Evolutionary conservation across 2,797 vertebrate species (phyloP), one percentile per base, ranked within the genome.

Genomic region (Phoxinus dragarum): DNA sequence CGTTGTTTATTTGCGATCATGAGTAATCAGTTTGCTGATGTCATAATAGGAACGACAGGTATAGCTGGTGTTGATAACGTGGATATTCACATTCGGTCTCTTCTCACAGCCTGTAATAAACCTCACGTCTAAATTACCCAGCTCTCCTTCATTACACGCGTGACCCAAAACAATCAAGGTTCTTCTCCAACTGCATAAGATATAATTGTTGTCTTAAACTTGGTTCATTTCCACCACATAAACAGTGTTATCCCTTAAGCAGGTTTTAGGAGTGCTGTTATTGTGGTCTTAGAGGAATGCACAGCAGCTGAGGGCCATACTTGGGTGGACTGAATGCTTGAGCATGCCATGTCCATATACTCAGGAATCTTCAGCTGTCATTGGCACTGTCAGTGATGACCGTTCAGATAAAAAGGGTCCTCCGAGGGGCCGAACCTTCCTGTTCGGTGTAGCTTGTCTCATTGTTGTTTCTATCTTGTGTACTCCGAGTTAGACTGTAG

Each of bases 311-410:
- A 86, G 80, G 85, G 71, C 87, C 88, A 88, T 87, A 83, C 47
- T 81, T 81, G 80, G 81, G 84, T 87, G 80, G 84, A 73, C 56
- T 87, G 72, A 34, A 47, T 77, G 73, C 73, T 68, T 23, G 71
- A 86, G 49, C 81, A 80, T 86, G 89, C 86, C 71, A 86, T 88
- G 82, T 82, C 83, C 82, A 67, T 76, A 64, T 52, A 69, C 84
- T 84, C 69, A 85, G 88, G 82, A 90, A 86, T 85, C 87, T 83
- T 42, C 87, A 88, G 84, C 90, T 90, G 90, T 89, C 90, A 84
- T 47, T 75, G 82, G 56, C 66, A 49, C 64, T 61, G 87, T 82
- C 85, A 56, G 80, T 76, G 79, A 54, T 78, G 68, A 78, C 49
- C 54, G 40, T 10, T 52, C 21, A 14, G 71, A 52, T 88, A 49